Evolutionary conservation across 2,113 vertebrate genomes (phyloP), one percentile per base, ranked within the genome.

Genomic region (Paramisgurnus dabryanus): DNA sequence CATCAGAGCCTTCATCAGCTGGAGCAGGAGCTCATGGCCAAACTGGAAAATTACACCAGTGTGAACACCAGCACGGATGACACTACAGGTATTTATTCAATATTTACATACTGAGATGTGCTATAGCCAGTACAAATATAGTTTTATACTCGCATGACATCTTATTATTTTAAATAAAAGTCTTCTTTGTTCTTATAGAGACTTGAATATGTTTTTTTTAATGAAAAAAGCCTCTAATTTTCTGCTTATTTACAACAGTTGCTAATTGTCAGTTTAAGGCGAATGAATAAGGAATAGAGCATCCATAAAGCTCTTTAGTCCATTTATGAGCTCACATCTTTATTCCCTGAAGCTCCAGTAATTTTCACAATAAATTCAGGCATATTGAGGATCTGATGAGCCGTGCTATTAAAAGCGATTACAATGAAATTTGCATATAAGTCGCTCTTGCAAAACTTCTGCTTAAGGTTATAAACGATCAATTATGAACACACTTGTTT

Each of bases 41-140:
- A 99, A 86, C 86, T 99, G 80, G 95, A 96, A 34, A 93, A 94
- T 83, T 99, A 99, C 85, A 99, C 96, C n/a, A 90, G 89, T 47
- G 90, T 94, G 70, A 94, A 96, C 68, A 93, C 91, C 9, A 89
- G 66, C 86, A 87, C 90, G 12, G 93, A 93, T 22, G 93, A 94
- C 68, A 79, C 89, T 7, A 81, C 89, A 7, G 94, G 81, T 85
- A 75, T 91, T 90, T 34, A 57, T 10, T 10, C 22, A 58, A 15
- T 8, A 4, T 6, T n/a, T 3, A 3, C 95, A 95, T 96, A 91
- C 5, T 12, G 3, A 12, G 11, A 17, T 22, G 41, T 63, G 41
- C 65, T 49, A 5, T 71, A 22, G 22, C 22, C 22, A 22, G 22
- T 22, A 34, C 27, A 34, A 34, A 34, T 34, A 34, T 1, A 34